phyloP scores from a whole-genome alignment of 2,888 invertebrate species.

The Hypomecis atomaria region DNA sequence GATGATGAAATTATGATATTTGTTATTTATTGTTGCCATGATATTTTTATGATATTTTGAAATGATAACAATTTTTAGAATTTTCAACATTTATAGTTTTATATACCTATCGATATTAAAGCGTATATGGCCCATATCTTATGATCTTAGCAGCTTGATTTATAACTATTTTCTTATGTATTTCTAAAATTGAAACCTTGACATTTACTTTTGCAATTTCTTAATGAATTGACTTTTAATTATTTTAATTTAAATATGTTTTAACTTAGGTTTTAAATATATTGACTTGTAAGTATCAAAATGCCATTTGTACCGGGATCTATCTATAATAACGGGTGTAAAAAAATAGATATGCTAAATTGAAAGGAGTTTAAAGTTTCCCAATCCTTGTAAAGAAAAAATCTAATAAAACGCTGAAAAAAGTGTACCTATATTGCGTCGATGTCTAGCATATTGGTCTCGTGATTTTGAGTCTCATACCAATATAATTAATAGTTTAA shows the following conservation, averaged over 20 bases:
- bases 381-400: too few species aligned
- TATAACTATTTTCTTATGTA: background rate
- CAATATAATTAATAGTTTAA: too few species aligned
- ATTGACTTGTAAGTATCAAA: constrained; percentile 6
- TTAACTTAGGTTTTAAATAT: background rate
- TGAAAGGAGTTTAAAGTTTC: too few species aligned
- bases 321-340: too few species aligned
- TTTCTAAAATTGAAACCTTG: background rate
- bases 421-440: too few species aligned
- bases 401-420: too few species aligned
- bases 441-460: too few species aligned
- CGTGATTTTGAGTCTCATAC: too few species aligned
- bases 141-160: background rate
- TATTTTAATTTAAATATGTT: background rate
- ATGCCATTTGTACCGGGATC: too few species aligned
- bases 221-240: background rate
- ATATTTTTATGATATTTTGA: background rate
- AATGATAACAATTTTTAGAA: background rate
- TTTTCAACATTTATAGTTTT: background rate
- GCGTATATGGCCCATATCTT: background rate
- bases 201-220: background rate
- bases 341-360: too few species aligned
- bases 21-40: background rate
- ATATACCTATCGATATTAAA: background rate
- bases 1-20: background rate